A percentile compares a stretch with the other conserved stretches of the same genome.
phyloP scores from a whole-genome alignment of 2,113 vertebrate genomes.

The Ciconia maguari region DNA sequence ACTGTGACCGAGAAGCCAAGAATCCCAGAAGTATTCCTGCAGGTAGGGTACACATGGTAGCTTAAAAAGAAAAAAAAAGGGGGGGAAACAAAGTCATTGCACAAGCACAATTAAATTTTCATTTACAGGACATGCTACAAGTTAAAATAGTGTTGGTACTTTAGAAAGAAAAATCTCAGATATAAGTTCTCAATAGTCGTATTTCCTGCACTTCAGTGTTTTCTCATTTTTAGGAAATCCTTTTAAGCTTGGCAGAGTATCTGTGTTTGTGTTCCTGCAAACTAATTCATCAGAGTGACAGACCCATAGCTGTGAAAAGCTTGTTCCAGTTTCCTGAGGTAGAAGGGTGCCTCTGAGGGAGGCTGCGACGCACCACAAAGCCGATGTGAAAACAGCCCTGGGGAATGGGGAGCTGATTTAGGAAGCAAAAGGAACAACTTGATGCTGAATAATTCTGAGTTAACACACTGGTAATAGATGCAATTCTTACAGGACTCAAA shows the following conservation, averaged over 20 bases:
- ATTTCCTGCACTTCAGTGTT: background rate
- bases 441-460: background rate
- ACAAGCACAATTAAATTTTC: background rate
- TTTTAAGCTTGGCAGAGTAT: background rate
- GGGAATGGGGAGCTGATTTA: background rate
- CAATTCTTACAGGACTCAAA: background rate
- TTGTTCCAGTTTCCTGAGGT: background rate
- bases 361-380: background rate
- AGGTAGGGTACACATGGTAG: conserved; percentile 94
- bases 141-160: background rate
- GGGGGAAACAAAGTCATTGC: background rate
- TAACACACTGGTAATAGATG: background rate
- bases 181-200: background rate
- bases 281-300: background rate
- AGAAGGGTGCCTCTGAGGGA: background rate
- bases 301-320: background rate
- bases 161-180: background rate
- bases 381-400: background rate
- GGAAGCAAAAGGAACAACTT: background rate
- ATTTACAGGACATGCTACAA: background rate
- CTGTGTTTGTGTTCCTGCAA: background rate
- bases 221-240: background rate
- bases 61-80: conserved; percentile 56
- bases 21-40: conserved; percentile 94
- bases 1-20: conserved; percentile 96